Percentiles rank a stretch among this genome's conserved stretches.
These are phyloP conservation scores for Acholoe squamosa DNA, from an alignment of 2,888 invertebrate genomes.

Conservation along the genomic window DNA sequence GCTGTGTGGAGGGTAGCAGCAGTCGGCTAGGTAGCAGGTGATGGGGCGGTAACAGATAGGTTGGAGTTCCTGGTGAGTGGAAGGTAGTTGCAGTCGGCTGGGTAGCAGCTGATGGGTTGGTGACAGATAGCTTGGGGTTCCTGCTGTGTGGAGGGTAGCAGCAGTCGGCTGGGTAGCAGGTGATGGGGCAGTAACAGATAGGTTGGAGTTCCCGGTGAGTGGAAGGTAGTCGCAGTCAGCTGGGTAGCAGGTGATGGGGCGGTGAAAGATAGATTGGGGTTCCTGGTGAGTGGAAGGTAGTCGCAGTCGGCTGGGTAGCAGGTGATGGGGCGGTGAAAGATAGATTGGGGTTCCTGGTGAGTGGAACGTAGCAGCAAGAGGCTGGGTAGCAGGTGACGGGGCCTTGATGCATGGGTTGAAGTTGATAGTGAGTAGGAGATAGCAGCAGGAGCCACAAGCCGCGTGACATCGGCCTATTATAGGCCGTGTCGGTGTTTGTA, in stretches of 20 bases:
- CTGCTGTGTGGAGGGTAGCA: not conserved
- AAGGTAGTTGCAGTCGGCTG: not conserved
- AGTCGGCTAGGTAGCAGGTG: not conserved
- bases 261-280: not conserved
- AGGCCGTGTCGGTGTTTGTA: constrained; percentile 20
- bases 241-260: not conserved
- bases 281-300: not conserved
- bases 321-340: not conserved
- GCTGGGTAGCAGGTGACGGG: not conserved
- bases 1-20: not conserved
- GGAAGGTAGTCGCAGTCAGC: not conserved
- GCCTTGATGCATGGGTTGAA: too few relatives aligned
- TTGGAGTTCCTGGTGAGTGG: not conserved
- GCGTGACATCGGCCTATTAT: constrained; percentile 25
- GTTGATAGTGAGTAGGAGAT: not conserved
- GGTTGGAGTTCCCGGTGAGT: not conserved
- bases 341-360: not conserved
- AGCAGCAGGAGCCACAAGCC: not conserved
- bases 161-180: not conserved
- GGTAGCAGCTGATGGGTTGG: too few relatives aligned
- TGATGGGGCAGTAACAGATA: not conserved
- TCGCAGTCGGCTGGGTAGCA: not conserved
- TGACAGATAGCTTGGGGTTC: not conserved
- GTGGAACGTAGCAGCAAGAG: not conserved
- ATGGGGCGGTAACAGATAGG: not conserved